These are phyloP conservation scores for Dermatophagoides farinae DNA, from an alignment of 1,140 invertebrate genomes.

Conservation along the genomic window DNA sequence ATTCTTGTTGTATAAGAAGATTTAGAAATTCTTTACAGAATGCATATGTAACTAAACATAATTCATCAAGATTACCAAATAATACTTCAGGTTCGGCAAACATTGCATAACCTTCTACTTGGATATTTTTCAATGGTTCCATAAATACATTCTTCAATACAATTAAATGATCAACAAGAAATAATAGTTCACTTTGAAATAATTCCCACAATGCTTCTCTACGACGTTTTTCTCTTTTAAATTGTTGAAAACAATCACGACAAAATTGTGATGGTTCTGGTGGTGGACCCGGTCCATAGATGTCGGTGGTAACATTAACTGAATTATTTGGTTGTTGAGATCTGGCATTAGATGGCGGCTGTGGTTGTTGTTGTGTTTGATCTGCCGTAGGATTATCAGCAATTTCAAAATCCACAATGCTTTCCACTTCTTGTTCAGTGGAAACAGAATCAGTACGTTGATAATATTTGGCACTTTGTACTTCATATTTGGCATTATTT, in stretches of 20 bases:
- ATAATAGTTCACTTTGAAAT: conserved; percentile 44
- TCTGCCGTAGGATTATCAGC: not conserved
- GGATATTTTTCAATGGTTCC: conserved; percentile 46
- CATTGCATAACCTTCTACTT: conserved; percentile 46
- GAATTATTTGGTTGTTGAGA: not conserved
- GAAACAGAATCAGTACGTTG: not conserved
- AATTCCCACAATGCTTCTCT: conserved; percentile 44
- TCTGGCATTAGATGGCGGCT: not conserved
- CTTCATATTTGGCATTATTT: no score
- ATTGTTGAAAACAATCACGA: conserved; percentile 10
- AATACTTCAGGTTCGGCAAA: conserved; percentile 44
- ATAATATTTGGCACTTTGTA: no score
- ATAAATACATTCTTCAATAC: conserved; percentile 50
- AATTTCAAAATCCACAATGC: not conserved
- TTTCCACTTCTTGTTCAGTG: not conserved
- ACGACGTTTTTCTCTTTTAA: conserved; percentile 17
- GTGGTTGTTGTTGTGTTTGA: not conserved
- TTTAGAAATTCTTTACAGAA: conserved; percentile 45
- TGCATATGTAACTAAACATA: conserved; percentile 42
- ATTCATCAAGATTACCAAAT: conserved; percentile 46
- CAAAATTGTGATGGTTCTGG: conserved; percentile 1
- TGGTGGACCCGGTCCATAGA: not conserved
- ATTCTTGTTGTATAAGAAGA: conserved; percentile 34
- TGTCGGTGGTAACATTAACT: not conserved
- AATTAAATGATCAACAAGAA: conserved; percentile 45